phyloP scores from a whole-genome alignment of 2,888 invertebrate species.

The Lampropteryx suffumata region DNA sequence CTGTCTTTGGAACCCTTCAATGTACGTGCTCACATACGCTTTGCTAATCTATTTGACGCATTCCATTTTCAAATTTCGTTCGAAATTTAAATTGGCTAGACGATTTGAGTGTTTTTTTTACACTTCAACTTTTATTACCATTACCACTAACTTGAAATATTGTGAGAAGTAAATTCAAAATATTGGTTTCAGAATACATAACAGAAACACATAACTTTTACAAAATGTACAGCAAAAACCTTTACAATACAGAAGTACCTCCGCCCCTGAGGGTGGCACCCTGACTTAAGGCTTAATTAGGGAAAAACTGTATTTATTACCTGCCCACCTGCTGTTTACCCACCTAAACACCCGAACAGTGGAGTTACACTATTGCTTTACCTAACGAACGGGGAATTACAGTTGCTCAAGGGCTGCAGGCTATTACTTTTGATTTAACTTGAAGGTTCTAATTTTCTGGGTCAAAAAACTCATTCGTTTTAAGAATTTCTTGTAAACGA shows the following conservation, averaged over 20 bases:
- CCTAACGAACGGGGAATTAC: slow-evolving; percentile 21
- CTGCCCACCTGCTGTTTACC: slow-evolving; percentile 59
- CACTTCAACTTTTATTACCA: too few species aligned
- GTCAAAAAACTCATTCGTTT: slow-evolving; percentile 15
- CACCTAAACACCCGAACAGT: slow-evolving; percentile 39
- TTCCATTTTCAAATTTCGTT: too few species aligned
- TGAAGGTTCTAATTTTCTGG: slow-evolving; percentile 5
- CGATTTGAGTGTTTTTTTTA: too few species aligned
- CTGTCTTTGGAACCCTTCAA: too few species aligned
- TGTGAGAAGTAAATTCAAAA: background rate
- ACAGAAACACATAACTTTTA: slow-evolving; percentile 6
- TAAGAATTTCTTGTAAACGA: too few species aligned
- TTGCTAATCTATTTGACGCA: too few species aligned
- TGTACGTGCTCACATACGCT: too few species aligned
- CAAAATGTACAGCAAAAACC: slow-evolving; percentile 11
- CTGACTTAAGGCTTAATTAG: slow-evolving; percentile 78
- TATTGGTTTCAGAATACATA: background rate
- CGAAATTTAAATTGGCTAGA: too few species aligned
- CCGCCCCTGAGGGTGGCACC: slow-evolving; percentile 35
- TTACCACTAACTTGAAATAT: background rate
- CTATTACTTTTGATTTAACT: slow-evolving; percentile 26
- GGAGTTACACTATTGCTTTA: slow-evolving; percentile 31
- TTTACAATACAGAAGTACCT: slow-evolving; percentile 13
- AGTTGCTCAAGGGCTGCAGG: slow-evolving; percentile 15
- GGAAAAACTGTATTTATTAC: slow-evolving; percentile 79